Conservation (phyloP, 2,888 invertebrate species). For the Phyllotreta striolata region DNA sequence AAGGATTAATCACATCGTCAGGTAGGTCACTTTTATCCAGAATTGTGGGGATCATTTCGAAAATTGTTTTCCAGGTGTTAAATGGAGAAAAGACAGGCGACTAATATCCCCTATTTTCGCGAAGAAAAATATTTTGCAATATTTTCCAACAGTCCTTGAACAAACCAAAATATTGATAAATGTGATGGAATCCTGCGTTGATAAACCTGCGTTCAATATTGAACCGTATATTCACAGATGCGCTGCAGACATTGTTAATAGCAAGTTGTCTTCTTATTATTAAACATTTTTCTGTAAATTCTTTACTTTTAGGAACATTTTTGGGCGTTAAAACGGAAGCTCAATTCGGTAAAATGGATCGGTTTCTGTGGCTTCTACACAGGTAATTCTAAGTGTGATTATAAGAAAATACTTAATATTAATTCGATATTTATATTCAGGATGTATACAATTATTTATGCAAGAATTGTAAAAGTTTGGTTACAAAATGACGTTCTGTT, state of each 20-base stretch:
- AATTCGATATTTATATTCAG: conserved; percentile 29
- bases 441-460: conserved; percentile 44
- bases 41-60: too few species aligned
- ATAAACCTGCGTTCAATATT: conserved; percentile 41
- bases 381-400: conserved; percentile 32
- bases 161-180: conserved; percentile 40
- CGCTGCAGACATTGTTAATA: conserved; percentile 45
- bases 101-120: conserved; percentile 46
- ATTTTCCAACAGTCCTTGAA: conserved; percentile 41
- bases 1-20: conserved; percentile 46
- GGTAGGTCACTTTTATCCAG: conserved; percentile 36
- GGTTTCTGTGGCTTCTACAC: conserved; percentile 36
- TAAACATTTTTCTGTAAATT: conserved; percentile 15
- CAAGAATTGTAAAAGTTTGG: conserved; percentile 49
- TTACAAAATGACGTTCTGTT: conserved; percentile 45
- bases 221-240: conserved; percentile 42
- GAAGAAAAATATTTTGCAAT: conserved; percentile 40
- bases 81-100: conserved; percentile 47
- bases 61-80: conserved; percentile 38
- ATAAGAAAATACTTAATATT: neutral
- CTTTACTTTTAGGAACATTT: conserved; percentile 42
- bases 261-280: conserved; percentile 30
- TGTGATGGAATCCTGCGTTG: conserved; percentile 35
- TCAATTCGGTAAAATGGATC: conserved; percentile 41
- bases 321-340: conserved; percentile 42